A percentile compares a stretch with the other conserved stretches of the same genome.
These are phyloP conservation scores for Bothrops jararaca DNA, from an alignment of 2,113 vertebrate species.

Conservation along the genomic window DNA sequence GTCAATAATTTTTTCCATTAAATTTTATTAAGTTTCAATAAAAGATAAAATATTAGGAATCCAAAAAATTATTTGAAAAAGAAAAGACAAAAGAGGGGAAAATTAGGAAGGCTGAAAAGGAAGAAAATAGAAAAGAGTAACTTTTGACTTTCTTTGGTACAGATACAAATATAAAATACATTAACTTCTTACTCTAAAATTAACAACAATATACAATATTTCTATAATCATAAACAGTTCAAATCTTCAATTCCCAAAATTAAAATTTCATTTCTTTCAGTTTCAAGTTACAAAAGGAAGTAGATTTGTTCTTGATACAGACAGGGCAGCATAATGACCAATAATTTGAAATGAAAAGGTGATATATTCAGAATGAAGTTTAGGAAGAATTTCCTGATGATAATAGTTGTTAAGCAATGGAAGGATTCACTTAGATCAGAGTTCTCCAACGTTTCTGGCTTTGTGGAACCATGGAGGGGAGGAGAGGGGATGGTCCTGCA, in stretches of 20 bases:
- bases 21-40: background rate
- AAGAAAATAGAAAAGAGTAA: background rate
- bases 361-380: background rate
- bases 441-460: background rate
- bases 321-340: background rate
- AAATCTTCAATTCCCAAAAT: background rate
- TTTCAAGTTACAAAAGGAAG: background rate
- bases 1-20: background rate
- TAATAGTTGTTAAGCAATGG: background rate
- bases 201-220: background rate
- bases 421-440: background rate
- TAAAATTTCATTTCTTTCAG: background rate
- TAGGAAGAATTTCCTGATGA: background rate
- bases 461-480: background rate
- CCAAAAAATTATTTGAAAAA: background rate
- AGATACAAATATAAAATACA: background rate
- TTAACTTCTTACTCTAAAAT: background rate
- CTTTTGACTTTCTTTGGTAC: background rate
- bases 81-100: background rate
- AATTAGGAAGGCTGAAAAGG: background rate
- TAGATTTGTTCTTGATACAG: background rate
- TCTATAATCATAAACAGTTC: background rate
- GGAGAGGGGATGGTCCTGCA: background rate
- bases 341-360: background rate
- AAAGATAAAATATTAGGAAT: background rate